phyloP scores from a whole-genome alignment of 2,797 vertebrate species.

The Percopsis omiscomaycus region DNA sequence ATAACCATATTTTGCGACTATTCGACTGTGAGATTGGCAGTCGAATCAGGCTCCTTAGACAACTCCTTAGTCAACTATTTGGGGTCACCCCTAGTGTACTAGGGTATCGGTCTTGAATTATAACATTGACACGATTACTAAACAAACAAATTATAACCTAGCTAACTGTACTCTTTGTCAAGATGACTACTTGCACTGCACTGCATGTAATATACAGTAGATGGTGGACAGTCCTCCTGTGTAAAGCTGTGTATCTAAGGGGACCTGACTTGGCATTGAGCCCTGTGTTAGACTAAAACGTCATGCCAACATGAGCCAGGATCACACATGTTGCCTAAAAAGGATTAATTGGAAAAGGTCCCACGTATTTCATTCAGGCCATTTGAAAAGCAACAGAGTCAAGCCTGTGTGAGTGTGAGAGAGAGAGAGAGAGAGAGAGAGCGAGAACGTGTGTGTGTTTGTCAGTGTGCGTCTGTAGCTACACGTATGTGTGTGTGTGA shows the following conservation, averaged over 20 bases:
- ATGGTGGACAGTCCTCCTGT: neutral
- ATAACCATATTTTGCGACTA: too few species aligned
- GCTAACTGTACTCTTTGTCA: too few species aligned
- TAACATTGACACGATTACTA: too few species aligned
- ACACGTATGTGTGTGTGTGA: slow-evolving; percentile 23
- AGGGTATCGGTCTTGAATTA: too few species aligned
- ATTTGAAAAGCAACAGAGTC: slow-evolving; percentile 71
- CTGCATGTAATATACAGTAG: too few species aligned
- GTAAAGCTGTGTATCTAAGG: neutral
- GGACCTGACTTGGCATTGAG: slow-evolving; percentile 53
- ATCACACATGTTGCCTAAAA: slow-evolving; percentile 73
- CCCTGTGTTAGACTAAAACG: slow-evolving; percentile 38
- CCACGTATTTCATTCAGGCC: slow-evolving; percentile 64
- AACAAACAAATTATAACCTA: too few species aligned
- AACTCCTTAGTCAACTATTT: too few species aligned
- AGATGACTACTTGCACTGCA: too few species aligned
- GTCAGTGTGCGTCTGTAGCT: slow-evolving; percentile 24
- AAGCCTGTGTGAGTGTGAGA: slow-evolving; percentile 29
- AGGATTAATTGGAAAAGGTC: slow-evolving; percentile 74
- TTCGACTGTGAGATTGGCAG: too few species aligned
- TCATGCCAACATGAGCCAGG: slow-evolving; percentile 51
- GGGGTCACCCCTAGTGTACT: too few species aligned
- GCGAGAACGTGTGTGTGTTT: slow-evolving; percentile 1
- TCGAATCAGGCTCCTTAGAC: too few species aligned
- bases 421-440: too few species aligned